A percentile compares a stretch with the other conserved stretches of the same genome.
These are phyloP conservation scores for Iselma pallidipennis DNA, from an alignment of 2,888 invertebrate genomes.

Conservation along the genomic window DNA sequence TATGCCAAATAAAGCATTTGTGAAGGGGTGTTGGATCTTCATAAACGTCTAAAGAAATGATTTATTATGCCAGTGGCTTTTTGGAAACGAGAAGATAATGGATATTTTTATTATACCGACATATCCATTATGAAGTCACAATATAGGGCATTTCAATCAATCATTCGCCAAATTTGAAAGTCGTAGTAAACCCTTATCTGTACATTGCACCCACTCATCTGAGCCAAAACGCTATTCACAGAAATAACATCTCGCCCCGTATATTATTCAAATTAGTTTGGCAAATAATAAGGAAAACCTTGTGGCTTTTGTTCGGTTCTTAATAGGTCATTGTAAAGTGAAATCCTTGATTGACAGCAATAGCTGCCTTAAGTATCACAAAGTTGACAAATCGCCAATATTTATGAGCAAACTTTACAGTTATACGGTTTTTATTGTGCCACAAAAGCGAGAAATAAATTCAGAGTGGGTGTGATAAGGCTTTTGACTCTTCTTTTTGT, in stretches of 20 bases:
- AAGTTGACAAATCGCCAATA: no score
- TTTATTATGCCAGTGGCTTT: conserved; percentile 49
- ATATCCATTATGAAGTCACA: conserved; percentile 47
- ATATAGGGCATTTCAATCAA: conserved; percentile 45
- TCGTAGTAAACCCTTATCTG: conserved; percentile 33
- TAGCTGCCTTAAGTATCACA: no score
- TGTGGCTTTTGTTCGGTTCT: background rate
- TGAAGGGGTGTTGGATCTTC: conserved; percentile 49
- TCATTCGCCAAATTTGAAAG: conserved; percentile 39
- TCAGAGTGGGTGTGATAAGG: no score
- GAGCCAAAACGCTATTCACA: conserved; percentile 2
- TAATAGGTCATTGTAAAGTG: no score
- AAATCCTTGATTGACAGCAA: no score
- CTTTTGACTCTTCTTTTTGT: no score
- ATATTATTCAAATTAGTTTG: conserved; percentile 23
- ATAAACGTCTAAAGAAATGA: conserved; percentile 50
- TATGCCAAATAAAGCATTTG: conserved; percentile 45
- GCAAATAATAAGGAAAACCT: background rate
- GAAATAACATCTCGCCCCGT: conserved; percentile 16
- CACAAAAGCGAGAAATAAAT: no score
- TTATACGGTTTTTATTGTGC: no score
- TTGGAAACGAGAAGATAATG: conserved; percentile 49
- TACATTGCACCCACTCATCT: conserved; percentile 29
- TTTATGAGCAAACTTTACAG: no score
- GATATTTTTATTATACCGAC: conserved; percentile 51